A percentile compares a stretch with the other conserved stretches of the same genome.
phyloP scores from a whole-genome alignment of 1,140 invertebrate genomes.

The Caenorhabditis latens region DNA sequence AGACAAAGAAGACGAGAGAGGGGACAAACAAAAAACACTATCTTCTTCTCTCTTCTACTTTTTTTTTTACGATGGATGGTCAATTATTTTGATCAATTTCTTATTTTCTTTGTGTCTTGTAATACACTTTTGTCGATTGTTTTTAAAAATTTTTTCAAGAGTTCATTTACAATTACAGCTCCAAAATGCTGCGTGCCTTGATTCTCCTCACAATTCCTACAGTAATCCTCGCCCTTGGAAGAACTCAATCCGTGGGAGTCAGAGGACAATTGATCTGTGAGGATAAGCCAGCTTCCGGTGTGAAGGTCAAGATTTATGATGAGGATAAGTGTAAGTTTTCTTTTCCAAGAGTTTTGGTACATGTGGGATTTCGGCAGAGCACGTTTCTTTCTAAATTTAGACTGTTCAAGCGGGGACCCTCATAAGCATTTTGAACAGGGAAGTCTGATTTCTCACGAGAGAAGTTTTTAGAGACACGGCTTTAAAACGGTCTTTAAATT shows the following conservation, averaged over 20 bases:
- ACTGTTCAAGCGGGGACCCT: too few species aligned
- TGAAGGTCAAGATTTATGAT: conserved; percentile 71
- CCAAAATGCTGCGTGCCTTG: not conserved
- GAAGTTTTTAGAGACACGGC: too few species aligned
- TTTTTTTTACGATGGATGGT: not conserved
- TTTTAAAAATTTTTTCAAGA: not conserved
- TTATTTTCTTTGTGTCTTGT: not conserved
- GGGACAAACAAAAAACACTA: conserved; percentile 4
- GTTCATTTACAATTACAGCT: not conserved
- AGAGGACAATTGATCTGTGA: conserved; percentile 60
- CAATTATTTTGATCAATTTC: not conserved
- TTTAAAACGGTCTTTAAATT: too few species aligned
- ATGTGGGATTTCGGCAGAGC: too few species aligned
- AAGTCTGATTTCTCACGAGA: too few species aligned
- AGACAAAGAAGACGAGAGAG: not conserved
- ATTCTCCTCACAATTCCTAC: conserved; percentile 9
- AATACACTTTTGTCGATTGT: not conserved
- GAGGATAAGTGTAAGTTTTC: conserved; percentile 67
- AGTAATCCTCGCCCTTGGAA: conserved; percentile 41
- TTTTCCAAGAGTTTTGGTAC: too few species aligned
- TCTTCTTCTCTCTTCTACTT: not conserved
- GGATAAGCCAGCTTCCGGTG: conserved; percentile 57
- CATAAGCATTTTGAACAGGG: too few species aligned
- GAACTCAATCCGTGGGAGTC: conserved; percentile 58
- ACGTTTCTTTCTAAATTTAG: too few species aligned